Percentiles rank a stretch among this genome's conserved stretches.
These are phyloP conservation scores for Asbolus verrucosus DNA, from an alignment of 1,140 invertebrate species.

Conservation along the genomic window DNA sequence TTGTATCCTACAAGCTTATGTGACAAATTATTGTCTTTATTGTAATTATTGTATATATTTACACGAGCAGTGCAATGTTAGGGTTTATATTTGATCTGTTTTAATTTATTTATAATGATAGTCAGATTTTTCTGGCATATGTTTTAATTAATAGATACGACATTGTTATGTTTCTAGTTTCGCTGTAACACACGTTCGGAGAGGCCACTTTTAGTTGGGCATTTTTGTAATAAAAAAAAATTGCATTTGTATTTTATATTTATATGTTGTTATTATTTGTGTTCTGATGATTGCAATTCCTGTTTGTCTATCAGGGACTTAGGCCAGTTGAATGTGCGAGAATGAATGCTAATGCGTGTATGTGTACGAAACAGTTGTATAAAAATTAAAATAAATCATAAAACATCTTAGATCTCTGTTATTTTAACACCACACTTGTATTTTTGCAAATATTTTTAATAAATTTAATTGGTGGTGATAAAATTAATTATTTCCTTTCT, in stretches of 20 bases:
- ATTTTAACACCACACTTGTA: no score
- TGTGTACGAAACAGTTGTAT: constrained; percentile 15
- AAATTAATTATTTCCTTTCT: no score
- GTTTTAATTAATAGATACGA: constrained; percentile 26
- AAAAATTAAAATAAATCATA: constrained; percentile 16
- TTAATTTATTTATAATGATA: constrained; percentile 47
- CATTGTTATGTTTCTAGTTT: constrained; percentile 43
- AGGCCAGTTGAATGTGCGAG: constrained; percentile 54
- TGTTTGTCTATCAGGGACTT: constrained; percentile 54
- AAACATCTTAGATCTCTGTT: constrained; percentile 5
- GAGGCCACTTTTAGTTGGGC: constrained; percentile 51
- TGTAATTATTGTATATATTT: constrained; percentile 43
- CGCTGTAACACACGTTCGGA: neutral
- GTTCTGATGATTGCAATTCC: constrained; percentile 38
- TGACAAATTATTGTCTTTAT: constrained; percentile 17
- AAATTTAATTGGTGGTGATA: no score
- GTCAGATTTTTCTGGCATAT: constrained; percentile 26
- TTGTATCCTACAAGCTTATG: constrained; percentile 38
- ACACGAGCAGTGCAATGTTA: constrained; percentile 56
- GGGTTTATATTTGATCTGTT: constrained; percentile 37
- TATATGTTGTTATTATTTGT: constrained; percentile 46
- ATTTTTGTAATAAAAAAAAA: constrained; percentile 50
- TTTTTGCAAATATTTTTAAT: no score
- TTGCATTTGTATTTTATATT: constrained; percentile 43
- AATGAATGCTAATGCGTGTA: constrained; percentile 17